Base-by-base conservation (phyloP, 2,113 vertebrate species). In the Xenopus borealis region DNA sequence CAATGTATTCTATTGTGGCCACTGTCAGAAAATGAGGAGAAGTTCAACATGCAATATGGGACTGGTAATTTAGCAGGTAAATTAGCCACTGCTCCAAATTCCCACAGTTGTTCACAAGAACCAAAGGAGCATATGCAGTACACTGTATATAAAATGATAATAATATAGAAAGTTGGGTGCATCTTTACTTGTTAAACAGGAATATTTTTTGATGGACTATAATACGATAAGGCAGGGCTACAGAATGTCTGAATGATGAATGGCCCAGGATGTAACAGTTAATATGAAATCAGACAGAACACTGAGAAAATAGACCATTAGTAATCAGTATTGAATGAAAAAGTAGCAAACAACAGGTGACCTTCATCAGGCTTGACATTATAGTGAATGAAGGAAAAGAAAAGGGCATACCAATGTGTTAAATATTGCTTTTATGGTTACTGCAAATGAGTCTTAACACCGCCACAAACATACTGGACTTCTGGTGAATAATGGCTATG, bases 311-410 rank as follows among this genome's bases (percentile, higher is more conserved):
- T 44, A 59, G 72, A 59, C 64, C 53, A 75, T 68, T 50, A 50
- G 72, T 75, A 75, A 75, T 68, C 45, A 19, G 17, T 46, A 66
- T 67, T 17, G 59, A 75, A 75, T 68, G 17, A 58, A 75, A 23
- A 68, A 62, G 65, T 55, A 59, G 23, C 64, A 55, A 52, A 27
- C 18, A 75, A 68, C 27, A 69, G 73, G 45, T 75, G 66, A 75
- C 73, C 73, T 75, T 75, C 73, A 75, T 75, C 66, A 63, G 55
- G 45, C 62, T 7, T 75, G 73, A 69, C 73, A 75, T 75, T 75
- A 63, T 69, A 62, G 45, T 46, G 11, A 75, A 75, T 75, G 45
- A 61, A 69, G 62, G 12, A 52, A 52, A 69, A 69, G 73, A 55
- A 62, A 47, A 45, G n/a, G 66, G 12, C 27, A 63, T 33, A 44